Percentiles rank a stretch among this genome's conserved stretches.
phyloP scores from a whole-genome alignment of 2,888 invertebrate genomes.

The Taphrorychus bicolor region DNA sequence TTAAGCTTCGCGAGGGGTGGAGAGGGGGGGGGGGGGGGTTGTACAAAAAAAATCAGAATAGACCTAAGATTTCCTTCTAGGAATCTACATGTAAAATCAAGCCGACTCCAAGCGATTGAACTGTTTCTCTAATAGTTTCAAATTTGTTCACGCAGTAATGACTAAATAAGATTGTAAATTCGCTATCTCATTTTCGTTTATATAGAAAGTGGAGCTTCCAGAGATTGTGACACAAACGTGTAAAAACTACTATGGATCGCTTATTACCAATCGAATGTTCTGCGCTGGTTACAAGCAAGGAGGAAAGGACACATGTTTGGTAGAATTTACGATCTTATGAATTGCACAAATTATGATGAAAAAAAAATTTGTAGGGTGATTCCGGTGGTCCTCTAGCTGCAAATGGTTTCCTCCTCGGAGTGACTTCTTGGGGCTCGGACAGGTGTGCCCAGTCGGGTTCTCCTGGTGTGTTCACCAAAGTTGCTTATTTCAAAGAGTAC shows the following conservation, averaged over 20 bases:
- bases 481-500: constrained; percentile 37
- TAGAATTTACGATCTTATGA: not conserved
- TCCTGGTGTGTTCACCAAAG: constrained; percentile 45
- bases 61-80: no score
- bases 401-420: constrained; percentile 32
- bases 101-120: not conserved
- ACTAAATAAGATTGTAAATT: no score
- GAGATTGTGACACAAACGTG: constrained; percentile 44
- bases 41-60: no score
- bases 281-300: constrained; percentile 49
- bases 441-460: constrained; percentile 43
- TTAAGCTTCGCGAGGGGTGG: no score
- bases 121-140: no score
- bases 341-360: not conserved
- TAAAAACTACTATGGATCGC: constrained; percentile 42
- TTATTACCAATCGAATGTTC: constrained; percentile 45
- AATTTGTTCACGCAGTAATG: no score
- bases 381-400: constrained; percentile 39
- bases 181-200: not conserved
- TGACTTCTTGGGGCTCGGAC: constrained; percentile 40
- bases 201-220: constrained; percentile 35
- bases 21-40: no score
- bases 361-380: constrained; percentile 34
- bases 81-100: not conserved
- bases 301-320: constrained; percentile 49